These are phyloP conservation scores for Chaetodon auriga DNA, from an alignment of 2,113 vertebrate genomes.

Conservation along the genomic window DNA sequence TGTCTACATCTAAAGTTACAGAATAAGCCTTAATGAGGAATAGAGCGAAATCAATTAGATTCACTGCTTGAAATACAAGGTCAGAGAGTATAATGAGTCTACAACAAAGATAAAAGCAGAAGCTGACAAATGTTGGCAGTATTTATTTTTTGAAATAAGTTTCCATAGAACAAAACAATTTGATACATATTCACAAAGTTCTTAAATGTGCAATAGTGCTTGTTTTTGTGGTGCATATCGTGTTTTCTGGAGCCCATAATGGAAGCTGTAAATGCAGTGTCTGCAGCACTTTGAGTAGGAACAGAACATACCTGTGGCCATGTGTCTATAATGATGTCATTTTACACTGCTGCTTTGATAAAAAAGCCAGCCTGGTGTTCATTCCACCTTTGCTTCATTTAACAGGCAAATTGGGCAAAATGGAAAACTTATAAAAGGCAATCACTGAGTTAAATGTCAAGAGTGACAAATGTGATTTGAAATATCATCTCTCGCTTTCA, in stretches of 20 bases:
- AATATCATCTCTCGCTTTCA: constrained; percentile 61
- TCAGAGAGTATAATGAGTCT: neutral
- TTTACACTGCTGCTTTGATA: constrained; percentile 37
- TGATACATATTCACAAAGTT: neutral
- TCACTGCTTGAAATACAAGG: neutral
- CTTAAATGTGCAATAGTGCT: neutral
- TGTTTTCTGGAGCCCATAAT: too few relatives aligned
- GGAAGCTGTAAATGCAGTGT: too few relatives aligned
- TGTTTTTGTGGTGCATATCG: neutral
- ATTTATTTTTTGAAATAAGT: neutral
- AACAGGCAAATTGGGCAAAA: constrained; percentile 41
- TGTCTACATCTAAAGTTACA: neutral
- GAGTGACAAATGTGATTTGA: constrained; percentile 76
- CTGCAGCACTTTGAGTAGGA: neutral
- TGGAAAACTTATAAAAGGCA: constrained; percentile 44
- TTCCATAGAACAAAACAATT: neutral
- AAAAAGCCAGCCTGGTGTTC: constrained; percentile 40
- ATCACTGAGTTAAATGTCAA: constrained; percentile 71
- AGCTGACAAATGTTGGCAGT: neutral
- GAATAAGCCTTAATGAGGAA: neutral
- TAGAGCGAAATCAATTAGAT: neutral
- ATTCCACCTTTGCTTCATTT: constrained; percentile 50
- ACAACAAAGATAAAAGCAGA: neutral
- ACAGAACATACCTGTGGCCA: constrained; percentile 18
- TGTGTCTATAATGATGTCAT: constrained; percentile 30